Conservation (phyloP, 2,888 invertebrate genomes). For the Philopedon plagiatum region DNA sequence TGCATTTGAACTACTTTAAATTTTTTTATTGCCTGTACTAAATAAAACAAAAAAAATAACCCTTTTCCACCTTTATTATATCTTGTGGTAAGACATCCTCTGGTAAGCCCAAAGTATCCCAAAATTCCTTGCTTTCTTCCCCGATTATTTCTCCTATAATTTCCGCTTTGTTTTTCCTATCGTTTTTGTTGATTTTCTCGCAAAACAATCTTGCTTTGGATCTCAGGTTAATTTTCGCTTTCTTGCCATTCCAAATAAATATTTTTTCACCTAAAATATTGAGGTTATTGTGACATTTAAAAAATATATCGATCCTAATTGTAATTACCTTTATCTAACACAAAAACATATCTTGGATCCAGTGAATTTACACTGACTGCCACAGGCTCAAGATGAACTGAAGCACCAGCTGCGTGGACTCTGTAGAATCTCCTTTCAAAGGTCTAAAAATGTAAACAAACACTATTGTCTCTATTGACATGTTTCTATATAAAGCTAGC, state of each 20-base stretch:
- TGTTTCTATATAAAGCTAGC: too few species aligned
- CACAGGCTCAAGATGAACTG: conserved; percentile 92
- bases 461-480: too few species aligned
- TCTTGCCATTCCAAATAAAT: conserved; percentile 92
- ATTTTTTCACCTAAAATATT: conserved; percentile 78
- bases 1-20: neutral
- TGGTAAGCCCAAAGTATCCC: conserved; percentile 78
- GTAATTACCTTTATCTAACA: conserved; percentile 84
- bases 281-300: neutral
- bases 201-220: conserved; percentile 93
- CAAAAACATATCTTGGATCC: conserved; percentile 93
- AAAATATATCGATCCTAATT: neutral
- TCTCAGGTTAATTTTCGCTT: conserved; percentile 89
- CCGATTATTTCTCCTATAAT: conserved; percentile 88
- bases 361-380: conserved; percentile 79
- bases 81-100: conserved; percentile 71
- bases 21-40: neutral
- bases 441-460: conserved; percentile 73
- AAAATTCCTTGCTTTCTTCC: conserved; percentile 88
- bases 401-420: conserved; percentile 89
- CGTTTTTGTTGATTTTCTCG: conserved; percentile 98
- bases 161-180: conserved; percentile 95
- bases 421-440: conserved; percentile 89
- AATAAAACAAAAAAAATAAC: too few species aligned
- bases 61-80: conserved; percentile 67